Percentiles rank a stretch among this genome's conserved stretches.
Evolutionary conservation across 2,113 vertebrate species (phyloP).

Genomic region (Brachyistius frenatus): DNA sequence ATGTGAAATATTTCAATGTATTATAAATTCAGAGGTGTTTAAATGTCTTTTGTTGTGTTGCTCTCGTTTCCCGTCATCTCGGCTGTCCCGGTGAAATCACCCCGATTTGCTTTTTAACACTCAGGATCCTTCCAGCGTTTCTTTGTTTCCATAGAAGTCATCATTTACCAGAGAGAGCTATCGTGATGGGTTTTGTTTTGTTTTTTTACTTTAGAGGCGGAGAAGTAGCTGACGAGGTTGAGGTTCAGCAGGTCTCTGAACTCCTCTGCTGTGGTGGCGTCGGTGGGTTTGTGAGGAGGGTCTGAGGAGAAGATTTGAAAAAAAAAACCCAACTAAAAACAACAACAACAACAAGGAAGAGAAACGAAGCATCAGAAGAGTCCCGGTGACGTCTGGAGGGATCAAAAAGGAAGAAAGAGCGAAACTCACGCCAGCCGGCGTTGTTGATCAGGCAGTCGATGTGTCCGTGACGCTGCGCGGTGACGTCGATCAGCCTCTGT

Average conservation of each 20-base stretch:
- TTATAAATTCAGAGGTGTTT: too few species aligned
- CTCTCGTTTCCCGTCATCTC: too few species aligned
- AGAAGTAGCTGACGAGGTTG: constrained; percentile 86
- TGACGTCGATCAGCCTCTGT: constrained; percentile 82
- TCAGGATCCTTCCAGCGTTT: too few species aligned
- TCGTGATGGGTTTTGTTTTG: too few species aligned
- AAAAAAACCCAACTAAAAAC: background rate
- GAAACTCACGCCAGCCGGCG: constrained; percentile 86
- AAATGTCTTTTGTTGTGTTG: too few species aligned
- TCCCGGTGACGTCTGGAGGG: background rate
- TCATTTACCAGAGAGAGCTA: too few species aligned
- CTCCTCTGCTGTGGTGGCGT: constrained; percentile 82
- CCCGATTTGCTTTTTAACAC: too few species aligned
- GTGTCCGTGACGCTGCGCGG: constrained; percentile 75
- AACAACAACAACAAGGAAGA: too few species aligned
- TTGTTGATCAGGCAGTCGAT: constrained; percentile 91
- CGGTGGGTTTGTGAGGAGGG: constrained; percentile 84
- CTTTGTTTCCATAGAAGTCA: background rate
- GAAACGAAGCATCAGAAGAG: too few species aligned
- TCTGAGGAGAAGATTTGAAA: constrained; percentile 75
- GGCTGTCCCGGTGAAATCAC: too few species aligned
- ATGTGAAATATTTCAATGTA: too few species aligned
- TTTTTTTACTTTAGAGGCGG: constrained; percentile 84
- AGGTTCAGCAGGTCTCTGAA: constrained; percentile 87
- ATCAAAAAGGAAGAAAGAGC: background rate